These are phyloP conservation scores for Charaxes varanes DNA, from an alignment of 1,140 invertebrate species.

Conservation along the genomic window DNA sequence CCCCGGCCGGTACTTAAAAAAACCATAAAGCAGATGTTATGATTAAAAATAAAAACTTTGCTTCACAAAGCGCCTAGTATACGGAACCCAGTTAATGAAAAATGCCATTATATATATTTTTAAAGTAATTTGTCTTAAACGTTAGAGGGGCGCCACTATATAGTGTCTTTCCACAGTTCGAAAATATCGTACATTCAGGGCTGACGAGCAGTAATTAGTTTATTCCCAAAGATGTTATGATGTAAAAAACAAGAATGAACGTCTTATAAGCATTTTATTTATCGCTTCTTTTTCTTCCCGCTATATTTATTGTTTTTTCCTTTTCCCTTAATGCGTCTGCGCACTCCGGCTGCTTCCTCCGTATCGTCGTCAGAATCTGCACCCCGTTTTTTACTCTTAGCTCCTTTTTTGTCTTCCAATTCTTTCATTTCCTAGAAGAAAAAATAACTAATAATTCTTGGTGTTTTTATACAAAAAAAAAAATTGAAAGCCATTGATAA, in stretches of 20 bases:
- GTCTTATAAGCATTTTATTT: constrained; percentile 25
- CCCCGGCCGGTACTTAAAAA: no score
- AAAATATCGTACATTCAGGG: no score
- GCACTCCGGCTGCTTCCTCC: constrained; percentile 84
- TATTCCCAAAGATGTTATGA: neutral
- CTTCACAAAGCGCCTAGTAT: no score
- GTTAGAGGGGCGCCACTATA: no score
- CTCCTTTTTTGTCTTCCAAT: constrained; percentile 82
- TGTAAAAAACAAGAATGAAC: neutral
- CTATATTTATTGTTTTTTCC: constrained; percentile 25
- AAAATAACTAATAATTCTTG: neutral
- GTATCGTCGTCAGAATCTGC: constrained; percentile 84
- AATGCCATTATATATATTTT: neutral
- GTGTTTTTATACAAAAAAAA: neutral
- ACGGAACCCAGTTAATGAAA: no score
- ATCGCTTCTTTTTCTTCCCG: constrained; percentile 56
- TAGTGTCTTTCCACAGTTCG: no score
- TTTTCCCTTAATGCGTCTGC: constrained; percentile 78
- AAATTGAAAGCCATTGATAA: neutral
- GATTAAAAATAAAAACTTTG: no score
- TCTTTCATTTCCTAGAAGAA: constrained; percentile 87
- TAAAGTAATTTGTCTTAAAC: no score
- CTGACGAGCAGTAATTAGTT: no score
- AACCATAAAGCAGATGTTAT: no score
- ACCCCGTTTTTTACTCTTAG: constrained; percentile 78